These are phyloP conservation scores for Plectrocnemia conspersa DNA, from an alignment of 1,140 invertebrate species.

Conservation along the genomic window DNA sequence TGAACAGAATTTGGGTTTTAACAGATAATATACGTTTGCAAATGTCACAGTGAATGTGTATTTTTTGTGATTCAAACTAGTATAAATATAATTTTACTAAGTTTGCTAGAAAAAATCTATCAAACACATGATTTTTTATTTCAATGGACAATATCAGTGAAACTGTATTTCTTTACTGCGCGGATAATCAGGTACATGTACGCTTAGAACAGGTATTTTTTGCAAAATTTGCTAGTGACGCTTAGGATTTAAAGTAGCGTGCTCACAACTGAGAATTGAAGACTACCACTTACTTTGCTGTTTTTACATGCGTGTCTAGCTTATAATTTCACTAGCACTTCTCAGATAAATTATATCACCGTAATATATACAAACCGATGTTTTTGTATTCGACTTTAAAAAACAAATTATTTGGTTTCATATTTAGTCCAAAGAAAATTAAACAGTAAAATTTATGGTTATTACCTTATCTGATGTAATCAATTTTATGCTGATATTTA, in stretches of 20 bases:
- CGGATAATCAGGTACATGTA: background rate
- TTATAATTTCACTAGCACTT: background rate
- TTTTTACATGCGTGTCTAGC: background rate
- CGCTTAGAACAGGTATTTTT: no score
- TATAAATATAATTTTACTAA: slow-evolving; percentile 32
- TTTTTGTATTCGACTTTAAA: no score
- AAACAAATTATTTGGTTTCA: no score
- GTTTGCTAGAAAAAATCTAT: slow-evolving; percentile 26
- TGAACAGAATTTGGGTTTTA: no score
- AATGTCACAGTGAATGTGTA: no score
- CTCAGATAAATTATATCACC: background rate
- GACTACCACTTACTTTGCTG: background rate
- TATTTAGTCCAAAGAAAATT: no score
- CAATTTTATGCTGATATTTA: no score
- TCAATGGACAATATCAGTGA: slow-evolving; percentile 21
- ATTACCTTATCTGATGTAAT: no score
- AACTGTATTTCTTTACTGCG: slow-evolving; percentile 2
- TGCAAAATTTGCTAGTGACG: background rate
- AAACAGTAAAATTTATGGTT: no score
- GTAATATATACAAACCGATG: background rate
- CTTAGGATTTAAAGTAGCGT: background rate
- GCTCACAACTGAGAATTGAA: background rate
- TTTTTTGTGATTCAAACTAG: no score
- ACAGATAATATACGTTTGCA: no score
- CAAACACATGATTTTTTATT: slow-evolving; percentile 17